These are phyloP conservation scores for Pelobates cultripes DNA, from an alignment of 2,797 vertebrate species.

Conservation along the genomic window DNA sequence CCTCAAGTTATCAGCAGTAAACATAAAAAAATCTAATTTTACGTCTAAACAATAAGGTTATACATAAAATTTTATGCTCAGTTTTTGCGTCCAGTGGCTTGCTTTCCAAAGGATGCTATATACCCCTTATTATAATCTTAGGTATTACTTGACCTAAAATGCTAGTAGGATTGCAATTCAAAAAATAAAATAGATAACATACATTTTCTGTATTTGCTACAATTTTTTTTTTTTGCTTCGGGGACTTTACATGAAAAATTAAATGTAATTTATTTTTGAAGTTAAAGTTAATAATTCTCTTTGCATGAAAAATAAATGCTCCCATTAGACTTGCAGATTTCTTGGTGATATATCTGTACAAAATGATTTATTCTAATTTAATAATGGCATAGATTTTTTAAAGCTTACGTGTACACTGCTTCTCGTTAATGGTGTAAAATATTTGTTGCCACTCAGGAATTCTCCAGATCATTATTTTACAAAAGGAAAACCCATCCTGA, in stretches of 20 bases:
- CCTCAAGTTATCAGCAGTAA: background rate
- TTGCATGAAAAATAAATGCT: conserved; percentile 78
- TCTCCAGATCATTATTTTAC: conserved; percentile 99
- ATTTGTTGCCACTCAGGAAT: conserved; percentile 87
- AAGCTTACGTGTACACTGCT: conserved; percentile 77
- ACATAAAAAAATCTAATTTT: background rate
- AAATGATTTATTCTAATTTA: conserved; percentile 83
- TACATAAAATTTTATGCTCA: background rate
- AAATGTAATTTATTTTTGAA: conserved; percentile 80
- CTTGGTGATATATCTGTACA: conserved; percentile 74
- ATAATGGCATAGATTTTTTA: conserved; percentile 82
- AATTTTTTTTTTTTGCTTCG: conserved; percentile 66
- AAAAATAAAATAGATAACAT: conserved; percentile 33
- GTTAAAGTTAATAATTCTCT: conserved; percentile 82
- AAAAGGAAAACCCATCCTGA: conserved; percentile 98
- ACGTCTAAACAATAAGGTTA: background rate
- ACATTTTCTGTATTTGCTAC: conserved; percentile 46
- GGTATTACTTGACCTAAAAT: conserved; percentile 27
- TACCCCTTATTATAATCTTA: conserved; percentile 5
- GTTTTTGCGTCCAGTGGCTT: too few species aligned
- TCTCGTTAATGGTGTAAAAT: conserved; percentile 81
- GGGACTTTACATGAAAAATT: conserved; percentile 75
- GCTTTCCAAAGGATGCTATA: background rate
- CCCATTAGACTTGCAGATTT: conserved; percentile 75
- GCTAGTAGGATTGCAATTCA: conserved; percentile 18